Evolutionary conservation across 2,113 vertebrate genomes (phyloP), one percentile per base, ranked within the genome.

Genomic region (Erythrolamprus reginae): DNA sequence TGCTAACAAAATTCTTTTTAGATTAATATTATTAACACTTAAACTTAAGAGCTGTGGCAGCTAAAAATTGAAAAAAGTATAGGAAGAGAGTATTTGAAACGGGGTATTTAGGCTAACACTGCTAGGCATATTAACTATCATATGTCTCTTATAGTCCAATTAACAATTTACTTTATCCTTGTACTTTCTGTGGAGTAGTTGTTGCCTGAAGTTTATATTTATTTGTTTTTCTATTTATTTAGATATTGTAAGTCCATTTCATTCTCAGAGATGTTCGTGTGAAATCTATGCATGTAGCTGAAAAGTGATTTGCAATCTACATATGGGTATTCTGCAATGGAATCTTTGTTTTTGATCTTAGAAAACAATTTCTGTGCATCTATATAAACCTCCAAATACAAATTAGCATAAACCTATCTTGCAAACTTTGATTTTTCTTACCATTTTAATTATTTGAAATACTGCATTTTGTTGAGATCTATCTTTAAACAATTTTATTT

Each of bases 391-490:
- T n/a, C n/a, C 38, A 0, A 89, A 92, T 92, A 90, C 51, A 56
- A 82, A 92, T 3, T 24, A 82, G 12, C 77, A 26, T 83, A 24
- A 82, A 92, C 12, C 82, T 45, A 3, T 88, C 83, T 28, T n/a
- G 15, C 21, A 77, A 77, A 4, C 4, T 24, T 17, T 47, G 28
- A 23, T 10, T 82, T 82, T 82, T 53, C 93, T 92, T 88, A 89
- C 33, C 21, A 33, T 86, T 91, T 95, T 6, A 1, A 87, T 92
- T 92, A 86, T 6, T 85, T n/a, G 91, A 92, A 86, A 82, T 50
- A 92, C 89, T 92, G 89, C 95, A 93, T 91, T 86, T 77, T 93
- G 56, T 92, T 93, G 92, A 92, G 23, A 51, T 91, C 94, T 95
- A 91, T 70, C 52, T 77, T 93, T 51, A 92, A 82, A 5, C 87